Conservation (phyloP, 2,113 vertebrate genomes). For the Brachypodius melanocephalos region DNA sequence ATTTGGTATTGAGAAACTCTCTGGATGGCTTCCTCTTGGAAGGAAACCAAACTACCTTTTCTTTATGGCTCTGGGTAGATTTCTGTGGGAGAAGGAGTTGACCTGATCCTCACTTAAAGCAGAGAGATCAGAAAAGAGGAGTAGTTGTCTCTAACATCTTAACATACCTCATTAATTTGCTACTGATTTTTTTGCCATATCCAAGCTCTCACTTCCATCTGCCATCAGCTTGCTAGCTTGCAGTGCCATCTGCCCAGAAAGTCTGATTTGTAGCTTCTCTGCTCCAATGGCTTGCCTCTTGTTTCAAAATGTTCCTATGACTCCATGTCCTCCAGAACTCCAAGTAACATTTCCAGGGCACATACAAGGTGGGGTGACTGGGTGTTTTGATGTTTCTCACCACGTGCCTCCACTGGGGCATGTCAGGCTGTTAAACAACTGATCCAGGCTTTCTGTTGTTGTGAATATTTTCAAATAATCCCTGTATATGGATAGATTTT, state of each 20-base stretch:
- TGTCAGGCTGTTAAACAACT: not conserved
- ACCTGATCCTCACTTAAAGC: not conserved
- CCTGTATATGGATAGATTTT: not conserved
- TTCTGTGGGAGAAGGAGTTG: not conserved
- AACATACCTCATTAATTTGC: conserved; percentile 55
- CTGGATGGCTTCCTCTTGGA: not conserved
- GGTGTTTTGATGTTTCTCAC: not conserved
- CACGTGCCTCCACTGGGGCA: not conserved
- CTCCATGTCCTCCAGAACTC: conserved; percentile 43
- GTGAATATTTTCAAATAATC: not conserved
- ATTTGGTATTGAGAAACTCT: not conserved
- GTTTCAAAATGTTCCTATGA: conserved; percentile 19
- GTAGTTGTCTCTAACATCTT: not conserved
- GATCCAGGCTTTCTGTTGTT: not conserved
- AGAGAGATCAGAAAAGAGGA: not conserved
- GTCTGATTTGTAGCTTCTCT: conserved; percentile 26
- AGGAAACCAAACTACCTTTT: not conserved
- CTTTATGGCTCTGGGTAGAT: not conserved
- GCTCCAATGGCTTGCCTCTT: not conserved
- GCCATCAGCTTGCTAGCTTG: conserved; percentile 23
- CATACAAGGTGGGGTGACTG: conserved; percentile 4
- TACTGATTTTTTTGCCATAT: not conserved
- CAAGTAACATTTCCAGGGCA: not conserved
- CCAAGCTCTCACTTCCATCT: conserved; percentile 55
- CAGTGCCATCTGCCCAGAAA: conserved; percentile 60